Evolutionary conservation across 2,888 invertebrate species (phyloP).

Genomic region (Spodoptera littoralis): DNA sequence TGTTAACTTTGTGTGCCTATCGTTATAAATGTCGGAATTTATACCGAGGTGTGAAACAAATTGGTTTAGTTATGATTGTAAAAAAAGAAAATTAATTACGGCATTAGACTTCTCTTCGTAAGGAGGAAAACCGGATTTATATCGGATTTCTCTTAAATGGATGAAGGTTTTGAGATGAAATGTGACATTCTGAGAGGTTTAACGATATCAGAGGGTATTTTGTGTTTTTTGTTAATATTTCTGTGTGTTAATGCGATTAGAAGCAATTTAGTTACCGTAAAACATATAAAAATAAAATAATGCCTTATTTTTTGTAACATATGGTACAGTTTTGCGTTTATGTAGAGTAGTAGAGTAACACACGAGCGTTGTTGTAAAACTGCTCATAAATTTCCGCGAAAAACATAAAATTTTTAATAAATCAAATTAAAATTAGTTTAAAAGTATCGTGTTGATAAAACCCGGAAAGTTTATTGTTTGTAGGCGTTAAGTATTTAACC

Average conservation of each 20-base stretch:
- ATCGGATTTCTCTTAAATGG: conserved; percentile 45
- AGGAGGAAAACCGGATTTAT: conserved; percentile 49
- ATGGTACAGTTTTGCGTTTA: neutral
- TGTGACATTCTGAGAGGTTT: conserved; percentile 26
- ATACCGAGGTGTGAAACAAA: conserved; percentile 75
- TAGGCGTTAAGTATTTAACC: conserved; percentile 74
- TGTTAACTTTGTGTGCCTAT: conserved; percentile 74
- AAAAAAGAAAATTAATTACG: conserved; percentile 73
- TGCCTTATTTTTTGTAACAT: too few species aligned
- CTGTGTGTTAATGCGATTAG: neutral
- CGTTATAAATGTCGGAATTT: conserved; percentile 77
- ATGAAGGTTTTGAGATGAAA: conserved; percentile 44
- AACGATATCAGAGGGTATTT: conserved; percentile 9
- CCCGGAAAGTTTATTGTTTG: conserved; percentile 59
- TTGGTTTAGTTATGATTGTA: conserved; percentile 75
- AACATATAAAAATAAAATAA: too few species aligned
- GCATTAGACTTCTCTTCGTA: conserved; percentile 50
- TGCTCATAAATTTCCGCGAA: too few species aligned
- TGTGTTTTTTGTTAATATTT: neutral
- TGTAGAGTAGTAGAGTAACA: neutral
- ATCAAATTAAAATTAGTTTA: conserved; percentile 1
- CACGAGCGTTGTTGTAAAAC: too few species aligned
- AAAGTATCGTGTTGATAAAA: conserved; percentile 45
- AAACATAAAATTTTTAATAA: neutral
- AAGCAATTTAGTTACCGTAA: too few species aligned